phyloP scores from a whole-genome alignment of 2,113 vertebrate genomes.

The Hippolais icterina region DNA sequence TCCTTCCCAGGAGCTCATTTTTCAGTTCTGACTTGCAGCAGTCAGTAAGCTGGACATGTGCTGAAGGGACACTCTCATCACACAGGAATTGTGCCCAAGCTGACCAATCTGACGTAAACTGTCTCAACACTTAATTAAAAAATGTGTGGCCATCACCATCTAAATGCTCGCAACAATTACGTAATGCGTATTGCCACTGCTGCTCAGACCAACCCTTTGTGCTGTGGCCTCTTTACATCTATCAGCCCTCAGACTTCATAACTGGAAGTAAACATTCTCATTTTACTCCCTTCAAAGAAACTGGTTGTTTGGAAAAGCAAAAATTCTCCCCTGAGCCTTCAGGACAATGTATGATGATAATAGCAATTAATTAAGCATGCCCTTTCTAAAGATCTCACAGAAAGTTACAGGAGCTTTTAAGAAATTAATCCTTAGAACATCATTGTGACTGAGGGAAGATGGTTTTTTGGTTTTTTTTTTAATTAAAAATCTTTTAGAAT shows the following conservation, averaged over 20 bases:
- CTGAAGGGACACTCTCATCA: neutral
- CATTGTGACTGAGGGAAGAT: neutral
- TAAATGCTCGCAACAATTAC: neutral
- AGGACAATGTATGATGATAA: neutral
- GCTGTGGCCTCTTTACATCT: neutral
- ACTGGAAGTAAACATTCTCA: neutral
- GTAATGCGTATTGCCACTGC: accelerated
- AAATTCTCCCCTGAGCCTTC: neutral
- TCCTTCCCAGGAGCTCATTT: neutral
- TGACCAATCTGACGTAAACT: neutral
- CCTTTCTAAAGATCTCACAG: neutral
- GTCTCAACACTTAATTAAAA: neutral
- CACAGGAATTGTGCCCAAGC: neutral
- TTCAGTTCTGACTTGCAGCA: neutral
- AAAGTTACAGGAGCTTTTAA: neutral
- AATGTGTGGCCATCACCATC: neutral
- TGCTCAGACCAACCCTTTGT: neutral
- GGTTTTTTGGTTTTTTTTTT: neutral
- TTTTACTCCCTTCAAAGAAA: neutral
- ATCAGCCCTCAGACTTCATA: neutral
- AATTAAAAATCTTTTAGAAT: neutral
- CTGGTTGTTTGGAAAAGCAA: neutral
- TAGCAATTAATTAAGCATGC: neutral
- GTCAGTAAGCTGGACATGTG: neutral
- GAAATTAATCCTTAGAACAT: neutral